A percentile compares a stretch with the other conserved stretches of the same genome.
phyloP scores from a whole-genome alignment of 2,888 invertebrate genomes.

The Heliconius ismenius region DNA sequence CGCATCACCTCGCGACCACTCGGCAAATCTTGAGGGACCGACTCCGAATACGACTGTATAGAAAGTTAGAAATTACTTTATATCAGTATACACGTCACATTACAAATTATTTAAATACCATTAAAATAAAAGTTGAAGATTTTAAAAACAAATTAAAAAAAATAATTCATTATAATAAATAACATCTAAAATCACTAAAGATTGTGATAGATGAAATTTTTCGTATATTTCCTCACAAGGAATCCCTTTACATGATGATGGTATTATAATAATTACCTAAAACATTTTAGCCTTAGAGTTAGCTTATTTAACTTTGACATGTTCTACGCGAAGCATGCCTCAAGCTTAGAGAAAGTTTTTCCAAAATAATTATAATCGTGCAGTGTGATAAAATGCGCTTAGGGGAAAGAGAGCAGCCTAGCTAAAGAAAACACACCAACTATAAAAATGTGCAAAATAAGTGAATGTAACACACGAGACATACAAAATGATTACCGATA shows the following conservation, averaged over 20 bases:
- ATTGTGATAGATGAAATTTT: neutral
- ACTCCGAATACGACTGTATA: constrained; percentile 83
- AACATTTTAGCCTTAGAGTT: constrained; percentile 47
- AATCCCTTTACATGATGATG: constrained; percentile 32
- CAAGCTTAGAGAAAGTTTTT: constrained; percentile 77
- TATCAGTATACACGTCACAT: neutral
- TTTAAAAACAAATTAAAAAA: neutral
- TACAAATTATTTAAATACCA: constrained; percentile 4
- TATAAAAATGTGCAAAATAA: constrained; percentile 80
- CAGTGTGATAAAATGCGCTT: constrained; percentile 80
- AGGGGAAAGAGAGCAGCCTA: constrained; percentile 79
- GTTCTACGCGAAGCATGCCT: constrained; percentile 80
- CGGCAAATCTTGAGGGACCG: constrained; percentile 90
- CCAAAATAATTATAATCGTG: constrained; percentile 80
- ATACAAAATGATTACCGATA: constrained; percentile 76
- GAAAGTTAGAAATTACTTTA: constrained; percentile 41
- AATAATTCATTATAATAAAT: neutral
- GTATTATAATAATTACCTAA: constrained; percentile 42
- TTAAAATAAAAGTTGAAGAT: constrained; percentile 9
- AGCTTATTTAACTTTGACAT: constrained; percentile 56
- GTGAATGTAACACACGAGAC: constrained; percentile 73
- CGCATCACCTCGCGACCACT: constrained; percentile 90
- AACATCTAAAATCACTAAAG: constrained; percentile 20
- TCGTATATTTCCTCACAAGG: constrained; percentile 3
- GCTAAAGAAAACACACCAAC: constrained; percentile 79